Percentiles rank a stretch among this genome's conserved stretches.
Evolutionary conservation across 2,797 vertebrate genomes (phyloP).

Genomic region (Rhinogobio ventralis): DNA sequence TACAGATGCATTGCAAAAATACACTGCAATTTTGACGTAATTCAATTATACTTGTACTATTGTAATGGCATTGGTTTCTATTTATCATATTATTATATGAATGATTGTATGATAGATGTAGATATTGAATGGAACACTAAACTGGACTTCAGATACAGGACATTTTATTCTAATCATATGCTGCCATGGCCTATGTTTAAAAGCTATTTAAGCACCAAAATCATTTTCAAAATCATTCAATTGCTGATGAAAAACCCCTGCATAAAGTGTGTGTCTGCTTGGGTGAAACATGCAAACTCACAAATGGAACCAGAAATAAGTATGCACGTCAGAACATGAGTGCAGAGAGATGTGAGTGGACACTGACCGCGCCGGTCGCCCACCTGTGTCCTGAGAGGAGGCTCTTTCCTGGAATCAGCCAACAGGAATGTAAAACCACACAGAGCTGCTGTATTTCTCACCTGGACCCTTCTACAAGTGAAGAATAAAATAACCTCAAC

Average conservation of each 20-base stretch:
- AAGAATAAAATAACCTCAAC: conserved; percentile 37
- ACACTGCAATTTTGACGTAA: conserved; percentile 1
- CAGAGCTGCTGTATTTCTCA: conserved; percentile 76
- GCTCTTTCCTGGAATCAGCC: conserved; percentile 61
- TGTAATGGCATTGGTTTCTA: conserved; percentile 1
- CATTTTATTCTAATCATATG: background rate
- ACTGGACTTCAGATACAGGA: background rate
- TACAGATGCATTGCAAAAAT: conserved; percentile 12
- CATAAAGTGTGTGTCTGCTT: background rate
- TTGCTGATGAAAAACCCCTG: background rate
- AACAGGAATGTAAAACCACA: conserved; percentile 65
- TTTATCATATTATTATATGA: conserved; percentile 16
- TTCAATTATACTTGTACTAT: conserved; percentile 31
- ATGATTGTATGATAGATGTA: conserved; percentile 2
- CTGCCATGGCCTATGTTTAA: background rate
- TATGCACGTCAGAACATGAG: background rate
- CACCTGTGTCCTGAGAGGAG: conserved; percentile 53
- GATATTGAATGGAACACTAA: conserved; percentile 3
- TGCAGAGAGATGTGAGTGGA: conserved; percentile 1
- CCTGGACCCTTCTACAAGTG: conserved; percentile 53
- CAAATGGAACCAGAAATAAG: conserved; percentile 9
- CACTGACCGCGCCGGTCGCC: background rate
- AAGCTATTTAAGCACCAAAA: conserved; percentile 3
- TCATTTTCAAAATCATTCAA: background rate
- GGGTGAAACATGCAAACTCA: conserved; percentile 24